Base-by-base conservation (phyloP, 1,140 invertebrate species). In the Brachionus manjavacas region DNA sequence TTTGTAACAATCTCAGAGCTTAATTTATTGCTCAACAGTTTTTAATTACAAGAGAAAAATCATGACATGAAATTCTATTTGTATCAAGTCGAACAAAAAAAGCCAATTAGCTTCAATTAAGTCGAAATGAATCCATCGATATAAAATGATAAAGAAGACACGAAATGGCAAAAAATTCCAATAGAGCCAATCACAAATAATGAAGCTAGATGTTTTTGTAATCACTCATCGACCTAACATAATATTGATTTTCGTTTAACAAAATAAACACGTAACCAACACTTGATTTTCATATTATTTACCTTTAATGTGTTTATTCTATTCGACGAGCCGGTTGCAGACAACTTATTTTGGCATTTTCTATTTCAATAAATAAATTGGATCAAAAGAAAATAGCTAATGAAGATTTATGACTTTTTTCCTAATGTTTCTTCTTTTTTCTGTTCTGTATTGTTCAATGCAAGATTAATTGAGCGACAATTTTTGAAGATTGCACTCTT, bases 1-100 rank as follows among this genome's bases (percentile, higher is more conserved):
- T 20, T 60, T 60, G n/a, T 60, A 16, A 52, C 14, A 16, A 23
- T 60, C 52, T 60, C 52, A 11, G 41, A 39, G 16, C 1, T 23
- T 72, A 72, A 72, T 72, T 72, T 72, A 41, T 72, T 72, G 35
- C 68, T 72, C 68, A 72, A 72, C 68, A 72, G 68, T 39, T 72
- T 16, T n/a, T 72, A 72, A 72, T 72, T 72, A 72, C 12, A 20
- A 72, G 20, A 16, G 2, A 41, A 41, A 41, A 41, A 39, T 39
- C 16, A 16, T 72, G 35, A 72, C 68, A 72, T 72, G 68, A 72
- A 72, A 72, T 72, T 41, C 16, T 41, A 41, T 72, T 39, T 41
- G 7, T 43, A 16, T 20, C 16, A 20, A 41, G 20, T 16, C 68
- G n/a, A n/a, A n/a, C 14, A 28, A 68, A 68, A 35, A 2, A 68